Evolutionary conservation across 2,113 vertebrate species (phyloP).

Genomic region (Pterophyllum scalare): DNA sequence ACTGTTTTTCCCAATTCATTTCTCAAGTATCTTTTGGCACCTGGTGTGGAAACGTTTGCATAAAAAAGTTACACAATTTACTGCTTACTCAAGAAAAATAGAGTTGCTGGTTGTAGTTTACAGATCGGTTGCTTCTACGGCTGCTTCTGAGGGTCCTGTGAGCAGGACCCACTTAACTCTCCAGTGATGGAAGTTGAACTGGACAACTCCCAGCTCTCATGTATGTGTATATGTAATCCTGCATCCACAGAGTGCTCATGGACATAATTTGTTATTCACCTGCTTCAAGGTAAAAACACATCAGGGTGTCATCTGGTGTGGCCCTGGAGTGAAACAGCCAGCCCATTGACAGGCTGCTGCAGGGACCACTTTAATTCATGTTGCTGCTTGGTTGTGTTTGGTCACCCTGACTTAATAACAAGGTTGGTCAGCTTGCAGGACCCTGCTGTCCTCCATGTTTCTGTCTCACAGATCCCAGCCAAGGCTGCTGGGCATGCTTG

Average conservation of each 20-base stretch:
- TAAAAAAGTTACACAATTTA: background rate
- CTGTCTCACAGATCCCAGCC: conserved; percentile 33
- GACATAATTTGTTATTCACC: conserved; percentile 37
- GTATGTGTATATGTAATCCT: background rate
- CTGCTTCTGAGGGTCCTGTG: background rate
- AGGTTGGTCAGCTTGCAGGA: conserved; percentile 65
- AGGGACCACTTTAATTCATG: conserved; percentile 63
- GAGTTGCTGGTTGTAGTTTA: background rate
- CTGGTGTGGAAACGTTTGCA: background rate
- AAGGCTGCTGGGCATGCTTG: conserved; percentile 12
- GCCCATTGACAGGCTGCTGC: conserved; percentile 21
- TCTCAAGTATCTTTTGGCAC: background rate
- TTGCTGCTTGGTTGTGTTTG: conserved; percentile 51
- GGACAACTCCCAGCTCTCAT: background rate
- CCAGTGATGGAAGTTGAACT: background rate
- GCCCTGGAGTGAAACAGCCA: conserved; percentile 32
- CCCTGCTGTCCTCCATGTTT: conserved; percentile 44
- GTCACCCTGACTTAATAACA: conserved; percentile 65
- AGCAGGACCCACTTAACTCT: background rate
- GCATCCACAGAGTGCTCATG: conserved; percentile 16
- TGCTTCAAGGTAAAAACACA: conserved; percentile 25
- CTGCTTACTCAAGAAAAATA: background rate
- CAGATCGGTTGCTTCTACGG: background rate
- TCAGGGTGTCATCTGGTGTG: conserved; percentile 32
- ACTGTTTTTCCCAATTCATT: background rate